Conservation (phyloP, 2,113 vertebrate genomes). For the Sorex araneus region DNA sequence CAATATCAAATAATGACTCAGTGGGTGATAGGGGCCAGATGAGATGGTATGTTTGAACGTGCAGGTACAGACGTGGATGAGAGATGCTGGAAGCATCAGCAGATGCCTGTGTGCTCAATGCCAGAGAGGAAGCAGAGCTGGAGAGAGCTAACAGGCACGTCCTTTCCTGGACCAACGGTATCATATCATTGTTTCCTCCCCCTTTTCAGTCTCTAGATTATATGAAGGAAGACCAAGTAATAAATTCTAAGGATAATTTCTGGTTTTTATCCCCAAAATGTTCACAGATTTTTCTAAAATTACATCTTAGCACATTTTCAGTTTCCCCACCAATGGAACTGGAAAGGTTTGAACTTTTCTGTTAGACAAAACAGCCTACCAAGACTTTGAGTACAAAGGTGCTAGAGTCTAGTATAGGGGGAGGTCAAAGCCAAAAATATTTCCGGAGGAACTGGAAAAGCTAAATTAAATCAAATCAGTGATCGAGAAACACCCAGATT, state of each 20-base stretch:
- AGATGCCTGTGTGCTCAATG: neutral
- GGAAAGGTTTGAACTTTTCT: constrained; percentile 16
- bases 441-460: constrained; percentile 54
- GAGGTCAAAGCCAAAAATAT: constrained; percentile 19
- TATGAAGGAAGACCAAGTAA: constrained; percentile 42
- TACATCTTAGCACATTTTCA: constrained; percentile 44
- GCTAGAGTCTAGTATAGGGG: constrained; percentile 37
- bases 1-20: constrained; percentile 56
- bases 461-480: constrained; percentile 13
- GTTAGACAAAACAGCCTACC: constrained; percentile 8
- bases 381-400: constrained; percentile 26
- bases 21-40: constrained; percentile 6
- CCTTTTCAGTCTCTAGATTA: neutral
- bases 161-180: neutral
- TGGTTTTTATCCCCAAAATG: constrained; percentile 29
- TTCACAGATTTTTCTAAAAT: constrained; percentile 65
- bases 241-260: constrained; percentile 52
- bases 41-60: neutral
- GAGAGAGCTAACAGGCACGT: neutral
- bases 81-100: neutral
- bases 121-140: neutral
- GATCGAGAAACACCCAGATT: neutral
- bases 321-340: constrained; percentile 43
- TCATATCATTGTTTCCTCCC: neutral
- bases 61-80: neutral